Conservation (phyloP, 2,113 vertebrate species). For the Brachypteracias leptosomus region DNA sequence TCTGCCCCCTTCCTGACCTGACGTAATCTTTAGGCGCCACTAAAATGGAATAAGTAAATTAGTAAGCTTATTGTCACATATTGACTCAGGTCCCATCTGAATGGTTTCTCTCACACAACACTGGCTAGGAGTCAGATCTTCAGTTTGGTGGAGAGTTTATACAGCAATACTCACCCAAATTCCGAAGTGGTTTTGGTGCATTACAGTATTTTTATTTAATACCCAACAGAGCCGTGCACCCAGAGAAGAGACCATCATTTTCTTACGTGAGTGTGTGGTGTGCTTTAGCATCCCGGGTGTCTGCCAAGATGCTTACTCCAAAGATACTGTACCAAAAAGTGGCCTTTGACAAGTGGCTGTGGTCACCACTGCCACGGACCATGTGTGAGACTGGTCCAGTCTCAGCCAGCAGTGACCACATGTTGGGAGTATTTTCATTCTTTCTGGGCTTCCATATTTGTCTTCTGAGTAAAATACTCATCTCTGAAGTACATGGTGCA, state of each 20-base stretch:
- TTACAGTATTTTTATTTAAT: neutral
- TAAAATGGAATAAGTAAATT: neutral
- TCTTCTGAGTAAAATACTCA: neutral
- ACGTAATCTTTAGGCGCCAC: neutral
- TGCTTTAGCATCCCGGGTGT: neutral
- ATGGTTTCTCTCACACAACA: neutral
- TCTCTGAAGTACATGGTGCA: neutral
- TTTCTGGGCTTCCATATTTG: neutral
- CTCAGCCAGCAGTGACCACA: neutral
- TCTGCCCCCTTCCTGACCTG: neutral
- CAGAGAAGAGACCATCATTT: neutral
- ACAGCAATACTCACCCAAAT: neutral
- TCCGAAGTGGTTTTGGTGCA: neutral
- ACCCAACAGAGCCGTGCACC: neutral
- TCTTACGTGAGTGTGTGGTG: neutral
- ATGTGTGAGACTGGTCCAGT: neutral
- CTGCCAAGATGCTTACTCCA: constrained; percentile 14
- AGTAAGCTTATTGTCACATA: neutral
- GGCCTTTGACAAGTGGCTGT: constrained; percentile 4
- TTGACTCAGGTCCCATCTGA: neutral
- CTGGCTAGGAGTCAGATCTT: neutral
- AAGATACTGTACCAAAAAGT: constrained; percentile 54
- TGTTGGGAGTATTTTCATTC: neutral
- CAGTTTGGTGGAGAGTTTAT: neutral
- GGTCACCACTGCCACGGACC: neutral